Evolutionary conservation across 2,797 vertebrate genomes (phyloP).

Genomic region (Crocodylus rhombifer): DNA sequence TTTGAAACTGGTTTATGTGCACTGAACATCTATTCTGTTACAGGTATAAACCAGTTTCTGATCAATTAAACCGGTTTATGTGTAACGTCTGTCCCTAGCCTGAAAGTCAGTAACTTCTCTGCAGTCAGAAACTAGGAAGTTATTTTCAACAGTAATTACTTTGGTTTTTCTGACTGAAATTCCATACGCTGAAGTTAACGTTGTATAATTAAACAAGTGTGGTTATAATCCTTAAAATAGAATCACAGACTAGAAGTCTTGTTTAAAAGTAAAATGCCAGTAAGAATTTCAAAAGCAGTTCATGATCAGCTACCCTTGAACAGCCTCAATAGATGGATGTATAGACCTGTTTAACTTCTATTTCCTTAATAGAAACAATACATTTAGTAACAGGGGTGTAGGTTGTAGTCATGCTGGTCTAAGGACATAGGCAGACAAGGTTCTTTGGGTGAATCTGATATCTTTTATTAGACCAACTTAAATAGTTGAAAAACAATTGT

Average conservation of each 20-base stretch:
- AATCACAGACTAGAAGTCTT: neutral
- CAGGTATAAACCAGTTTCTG: too few species aligned
- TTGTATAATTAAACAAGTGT: neutral
- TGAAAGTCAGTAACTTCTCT: neutral
- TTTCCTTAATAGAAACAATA: neutral
- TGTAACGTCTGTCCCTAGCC: neutral
- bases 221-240: neutral
- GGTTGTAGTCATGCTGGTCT: too few species aligned
- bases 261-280: conserved; percentile 12
- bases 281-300: conserved; percentile 42
- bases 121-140: neutral
- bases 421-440: too few species aligned
- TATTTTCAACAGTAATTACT: neutral
- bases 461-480: too few species aligned
- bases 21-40: too few species aligned
- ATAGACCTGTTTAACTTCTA: conserved; percentile 4
- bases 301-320: neutral
- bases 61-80: too few species aligned
- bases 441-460: too few species aligned
- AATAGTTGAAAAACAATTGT: too few species aligned
- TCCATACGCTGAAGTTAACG: neutral
- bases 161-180: neutral
- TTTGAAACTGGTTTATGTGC: too few species aligned
- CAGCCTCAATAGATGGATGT: conserved; percentile 34
- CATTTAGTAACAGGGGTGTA: neutral